These are phyloP conservation scores for Amblyraja radiata DNA, from an alignment of 2,797 vertebrate species.

Conservation along the genomic window DNA sequence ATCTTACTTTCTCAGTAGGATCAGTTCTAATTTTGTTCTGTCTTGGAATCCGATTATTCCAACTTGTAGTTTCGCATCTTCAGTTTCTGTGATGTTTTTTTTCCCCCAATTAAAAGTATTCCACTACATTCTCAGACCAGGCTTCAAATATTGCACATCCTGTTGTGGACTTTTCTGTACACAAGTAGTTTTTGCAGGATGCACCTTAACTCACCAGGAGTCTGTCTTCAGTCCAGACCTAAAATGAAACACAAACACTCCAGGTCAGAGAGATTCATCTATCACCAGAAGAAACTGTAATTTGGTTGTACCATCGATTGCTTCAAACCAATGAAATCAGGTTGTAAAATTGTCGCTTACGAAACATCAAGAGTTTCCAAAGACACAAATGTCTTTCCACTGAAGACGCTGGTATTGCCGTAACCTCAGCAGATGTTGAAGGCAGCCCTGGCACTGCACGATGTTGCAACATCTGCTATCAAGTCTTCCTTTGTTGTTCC, in stretches of 20 bases:
- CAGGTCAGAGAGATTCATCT: slow-evolving; percentile 22
- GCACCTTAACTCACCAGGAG: slow-evolving; percentile 31
- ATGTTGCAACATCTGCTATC: neutral
- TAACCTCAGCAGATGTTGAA: neutral
- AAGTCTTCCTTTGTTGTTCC: slow-evolving; percentile 16
- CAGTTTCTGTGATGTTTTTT: slow-evolving; percentile 28
- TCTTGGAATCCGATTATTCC: slow-evolving; percentile 21
- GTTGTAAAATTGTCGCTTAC: neutral
- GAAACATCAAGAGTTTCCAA: slow-evolving; percentile 7
- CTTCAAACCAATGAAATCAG: slow-evolving; percentile 21
- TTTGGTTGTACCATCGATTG: slow-evolving; percentile 23
- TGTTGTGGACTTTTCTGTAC: slow-evolving; percentile 18
- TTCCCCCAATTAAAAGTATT: slow-evolving; percentile 6
- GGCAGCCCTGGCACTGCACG: neutral
- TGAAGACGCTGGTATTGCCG: neutral
- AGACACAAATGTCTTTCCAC: neutral
- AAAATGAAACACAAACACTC: slow-evolving; percentile 37
- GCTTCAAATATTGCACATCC: slow-evolving; percentile 27
- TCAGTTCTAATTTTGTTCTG: slow-evolving; percentile 15
- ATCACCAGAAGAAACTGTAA: neutral
- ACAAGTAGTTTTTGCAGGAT: neutral
- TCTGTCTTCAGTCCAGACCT: slow-evolving; percentile 34
- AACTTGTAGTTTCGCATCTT: slow-evolving; percentile 25
- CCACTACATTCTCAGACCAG: slow-evolving; percentile 21
- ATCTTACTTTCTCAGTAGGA: slow-evolving; percentile 13